phyloP scores from a whole-genome alignment of 2,113 vertebrate species.

The Setophaga coronata region DNA sequence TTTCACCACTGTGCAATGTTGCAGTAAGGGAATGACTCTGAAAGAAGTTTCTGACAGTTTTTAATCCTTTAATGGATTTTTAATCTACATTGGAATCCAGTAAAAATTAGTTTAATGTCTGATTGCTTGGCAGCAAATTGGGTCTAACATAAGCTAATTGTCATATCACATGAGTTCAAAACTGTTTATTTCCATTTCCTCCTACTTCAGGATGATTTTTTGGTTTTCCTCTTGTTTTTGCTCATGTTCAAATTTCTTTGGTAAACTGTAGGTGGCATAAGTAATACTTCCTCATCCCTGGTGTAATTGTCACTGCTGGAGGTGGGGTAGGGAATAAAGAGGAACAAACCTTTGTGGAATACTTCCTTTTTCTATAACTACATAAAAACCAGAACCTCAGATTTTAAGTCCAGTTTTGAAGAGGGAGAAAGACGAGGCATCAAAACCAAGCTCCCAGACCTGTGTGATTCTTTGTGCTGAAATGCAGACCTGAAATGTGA shows the following conservation, averaged over 20 bases:
- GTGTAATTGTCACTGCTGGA: not conserved
- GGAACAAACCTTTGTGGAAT: not conserved
- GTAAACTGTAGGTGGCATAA: conserved; percentile 42
- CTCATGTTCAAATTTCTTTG: conserved; percentile 17
- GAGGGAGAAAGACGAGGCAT: not conserved
- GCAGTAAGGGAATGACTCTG: not conserved
- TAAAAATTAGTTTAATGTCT: conserved; percentile 13
- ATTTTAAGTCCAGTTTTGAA: not conserved
- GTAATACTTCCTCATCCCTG: not conserved
- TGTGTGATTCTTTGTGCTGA: not conserved
- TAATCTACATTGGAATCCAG: not conserved
- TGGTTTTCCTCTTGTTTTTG: not conserved
- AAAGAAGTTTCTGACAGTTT: not conserved
- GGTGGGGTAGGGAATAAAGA: not conserved
- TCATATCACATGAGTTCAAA: not conserved
- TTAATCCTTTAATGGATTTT: conserved; percentile 35
- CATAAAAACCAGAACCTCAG: not conserved
- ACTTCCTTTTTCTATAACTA: not conserved
- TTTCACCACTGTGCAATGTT: not conserved
- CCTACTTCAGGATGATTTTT: not conserved
- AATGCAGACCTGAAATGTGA: not conserved
- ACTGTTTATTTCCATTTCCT: conserved; percentile 36
- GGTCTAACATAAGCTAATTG: not conserved
- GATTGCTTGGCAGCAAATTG: not conserved
- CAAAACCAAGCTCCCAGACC: not conserved